Base-by-base conservation (phyloP, 1,140 invertebrate genomes). In the Leptonema lineaticorne region DNA sequence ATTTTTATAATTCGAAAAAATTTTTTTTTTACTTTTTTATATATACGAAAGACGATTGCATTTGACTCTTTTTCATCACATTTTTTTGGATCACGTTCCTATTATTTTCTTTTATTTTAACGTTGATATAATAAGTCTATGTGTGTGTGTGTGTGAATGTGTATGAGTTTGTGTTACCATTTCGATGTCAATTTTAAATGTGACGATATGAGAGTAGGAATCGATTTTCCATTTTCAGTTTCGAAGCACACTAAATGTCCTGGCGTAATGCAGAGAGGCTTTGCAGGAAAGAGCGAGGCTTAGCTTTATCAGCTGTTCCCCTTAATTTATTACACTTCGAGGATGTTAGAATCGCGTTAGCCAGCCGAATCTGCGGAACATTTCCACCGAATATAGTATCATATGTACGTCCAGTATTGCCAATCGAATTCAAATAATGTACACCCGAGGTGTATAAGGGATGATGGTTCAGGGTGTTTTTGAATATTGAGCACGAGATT, bases 261-360 rank as follows among this genome's bases (percentile, higher is more conserved):
- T 18, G 26, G 27, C 24, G 46, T 56, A 66, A 66, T 66, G 63
- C 48, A 57, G 48, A 57, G 48, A 26, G 59, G 59, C 59, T 66
- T 57, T 53, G 63, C 48, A 53, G 53, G 48, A 33, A 53, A 33
- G 46, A 37, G 46, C n/a, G 33, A n/a, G 63, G 63, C 63, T 66
- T 66, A 57, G 53, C 50, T 37, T 66, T 66, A 66, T 66, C 63
- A 66, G 63, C 20, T 53, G 63, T 57, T 66, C 48, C 27, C 48
- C 28, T 50, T 66, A 66, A 66, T 66, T 66, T 66, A 66, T 66
- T 66, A 46, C 63, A 45, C 28, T 22, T 29, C 24, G 18, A 46
- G 46, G 63, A 57, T 66, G 63, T 66, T 66, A 66, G 63, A 66
- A 66, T 50, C 63, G 63, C 63, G 63, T 66, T 66, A 66, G 63